These are phyloP conservation scores for Siphamia tubifer DNA, from an alignment of 2,113 vertebrate species.

Conservation along the genomic window DNA sequence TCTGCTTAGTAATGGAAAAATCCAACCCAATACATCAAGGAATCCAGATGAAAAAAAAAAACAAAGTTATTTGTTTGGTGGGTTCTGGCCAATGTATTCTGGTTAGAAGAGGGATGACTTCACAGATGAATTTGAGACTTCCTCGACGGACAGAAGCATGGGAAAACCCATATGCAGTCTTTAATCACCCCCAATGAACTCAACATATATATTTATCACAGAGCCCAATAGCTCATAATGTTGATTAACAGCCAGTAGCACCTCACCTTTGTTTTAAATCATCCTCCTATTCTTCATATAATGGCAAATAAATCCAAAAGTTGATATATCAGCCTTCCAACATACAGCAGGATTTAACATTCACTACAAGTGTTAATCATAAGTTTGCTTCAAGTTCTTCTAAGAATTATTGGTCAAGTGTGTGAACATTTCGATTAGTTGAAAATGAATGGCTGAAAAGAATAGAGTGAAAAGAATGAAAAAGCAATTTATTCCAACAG, in stretches of 20 bases:
- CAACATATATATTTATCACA: constrained; percentile 24
- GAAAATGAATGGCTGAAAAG: background rate
- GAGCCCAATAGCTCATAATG: background rate
- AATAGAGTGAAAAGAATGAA: background rate
- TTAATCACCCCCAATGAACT: constrained; percentile 30
- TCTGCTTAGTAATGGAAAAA: constrained; percentile 82
- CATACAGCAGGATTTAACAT: background rate
- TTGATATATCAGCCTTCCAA: no score
- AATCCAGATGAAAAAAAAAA: constrained; percentile 65
- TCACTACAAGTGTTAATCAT: background rate
- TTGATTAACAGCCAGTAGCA: no score
- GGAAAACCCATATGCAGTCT: constrained; percentile 42
- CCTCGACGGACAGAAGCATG: constrained; percentile 52
- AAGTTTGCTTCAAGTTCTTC: background rate
- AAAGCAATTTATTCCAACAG: background rate
- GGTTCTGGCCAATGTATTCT: constrained; percentile 59
- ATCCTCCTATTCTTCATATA: constrained; percentile 3
- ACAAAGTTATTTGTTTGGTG: constrained; percentile 72
- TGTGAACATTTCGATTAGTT: no score
- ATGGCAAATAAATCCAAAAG: background rate
- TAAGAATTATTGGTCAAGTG: background rate
- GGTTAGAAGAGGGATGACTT: constrained; percentile 55
- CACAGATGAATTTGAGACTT: constrained; percentile 59
- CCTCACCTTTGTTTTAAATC: constrained; percentile 8
- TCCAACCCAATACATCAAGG: constrained; percentile 70